Conservation (phyloP, 2,888 invertebrate genomes). For the Philopedon plagiatum region DNA sequence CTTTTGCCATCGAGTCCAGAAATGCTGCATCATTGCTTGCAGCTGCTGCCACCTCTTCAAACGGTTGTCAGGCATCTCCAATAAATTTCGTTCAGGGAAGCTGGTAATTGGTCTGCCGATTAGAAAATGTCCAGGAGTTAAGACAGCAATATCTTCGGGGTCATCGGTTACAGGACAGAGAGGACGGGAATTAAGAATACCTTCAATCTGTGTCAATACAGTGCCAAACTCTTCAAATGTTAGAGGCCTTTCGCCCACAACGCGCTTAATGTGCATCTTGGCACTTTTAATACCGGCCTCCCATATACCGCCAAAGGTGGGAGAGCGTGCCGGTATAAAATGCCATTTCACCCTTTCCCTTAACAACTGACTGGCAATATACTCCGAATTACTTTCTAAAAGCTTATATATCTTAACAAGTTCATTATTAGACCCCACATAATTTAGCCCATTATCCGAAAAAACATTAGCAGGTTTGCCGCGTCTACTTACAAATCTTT, state of each 20-base stretch:
- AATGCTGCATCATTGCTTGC: no score
- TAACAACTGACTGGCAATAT: no score
- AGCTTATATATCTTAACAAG: conserved; percentile 9
- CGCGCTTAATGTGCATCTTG: conserved; percentile 23
- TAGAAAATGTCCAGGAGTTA: no score
- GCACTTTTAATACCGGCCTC: conserved; percentile 29
- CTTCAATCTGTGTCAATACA: conserved; percentile 9
- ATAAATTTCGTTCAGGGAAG: no score
- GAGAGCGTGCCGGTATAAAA: conserved; percentile 52
- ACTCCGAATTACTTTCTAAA: conserved; percentile 18
- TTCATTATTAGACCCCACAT: conserved; percentile 25
- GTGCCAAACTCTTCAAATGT: conserved; percentile 22
- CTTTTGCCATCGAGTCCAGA: no score
- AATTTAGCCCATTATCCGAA: no score
- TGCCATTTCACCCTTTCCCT: no score
- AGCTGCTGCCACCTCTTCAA: no score
- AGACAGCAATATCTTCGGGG: not conserved
- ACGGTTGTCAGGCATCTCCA: no score
- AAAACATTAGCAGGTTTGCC: conserved; percentile 29
- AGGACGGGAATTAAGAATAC: conserved; percentile 6
- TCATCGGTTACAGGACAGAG: conserved; percentile 5
- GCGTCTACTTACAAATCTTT: conserved; percentile 18
- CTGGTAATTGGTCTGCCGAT: no score
- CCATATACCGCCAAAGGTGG: conserved; percentile 51
- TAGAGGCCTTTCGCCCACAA: conserved; percentile 1